Evolutionary conservation across 2,113 vertebrate species (phyloP), one percentile per base, ranked within the genome.

Genomic region (Urocolius indicus): DNA sequence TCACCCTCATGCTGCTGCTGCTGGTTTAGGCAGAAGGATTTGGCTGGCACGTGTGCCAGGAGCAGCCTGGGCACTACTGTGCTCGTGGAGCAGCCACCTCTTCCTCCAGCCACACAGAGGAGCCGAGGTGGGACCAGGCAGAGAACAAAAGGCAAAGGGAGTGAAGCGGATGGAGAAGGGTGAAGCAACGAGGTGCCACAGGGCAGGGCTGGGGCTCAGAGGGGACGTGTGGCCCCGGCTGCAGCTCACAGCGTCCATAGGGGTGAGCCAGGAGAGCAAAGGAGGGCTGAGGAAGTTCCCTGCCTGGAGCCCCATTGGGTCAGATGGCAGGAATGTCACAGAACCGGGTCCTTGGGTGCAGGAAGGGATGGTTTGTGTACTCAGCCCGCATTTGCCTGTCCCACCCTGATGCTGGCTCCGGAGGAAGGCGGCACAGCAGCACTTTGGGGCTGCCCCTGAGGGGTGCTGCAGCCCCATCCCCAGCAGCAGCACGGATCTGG

Each of bases 51-150:
- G 1, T 1, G 2, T 11, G 32, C 19, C 69, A 34, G 63, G 43
- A 59, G 45, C 55, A 38, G 49, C 55, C 32, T 3, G 14, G 14
- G 36, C 38, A 27, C 41, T 32, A 2, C 13, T 3, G 6, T 43
- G 46, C 46, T 36, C 34, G 4, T 1, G 17, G 24, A 69, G 15
- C 26, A 46, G 49, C 75, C 81, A 18, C 65, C 58, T 27, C 46
- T 57, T 52, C 30, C 55, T 16, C 1, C 34, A 9, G 2, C 34
- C 67, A 1, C 10, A 1, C 32, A 55, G 19, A 0, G 3, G 2
- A 57, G 49, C 24, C 71, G 1, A 3, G 9, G 51, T 0, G 80
- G 63, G 51, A 62, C 1, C 67, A 3, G 1, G 6, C 1, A 1
- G 58, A 76, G 77, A 84, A 57, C 67, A 67, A 73, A 62, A 51